Evolutionary conservation across 2,797 vertebrate species (phyloP).

Genomic region (Mormyrops attenuatus): DNA sequence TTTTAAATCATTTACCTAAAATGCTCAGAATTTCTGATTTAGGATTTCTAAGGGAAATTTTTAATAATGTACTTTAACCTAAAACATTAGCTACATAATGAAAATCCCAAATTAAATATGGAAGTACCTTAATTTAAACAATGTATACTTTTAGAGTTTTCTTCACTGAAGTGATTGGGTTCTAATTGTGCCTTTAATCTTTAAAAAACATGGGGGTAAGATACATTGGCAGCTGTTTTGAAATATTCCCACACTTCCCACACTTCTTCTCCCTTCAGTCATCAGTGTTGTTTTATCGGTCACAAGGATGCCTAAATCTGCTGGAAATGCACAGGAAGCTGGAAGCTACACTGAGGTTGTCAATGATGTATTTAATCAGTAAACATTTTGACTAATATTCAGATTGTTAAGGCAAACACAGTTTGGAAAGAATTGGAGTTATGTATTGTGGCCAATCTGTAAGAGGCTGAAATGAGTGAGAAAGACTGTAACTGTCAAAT

Average conservation of each 20-base stretch:
- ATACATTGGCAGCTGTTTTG: neutral
- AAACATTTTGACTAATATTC: neutral
- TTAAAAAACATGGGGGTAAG: neutral
- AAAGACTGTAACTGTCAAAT: neutral
- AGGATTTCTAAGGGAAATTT: neutral
- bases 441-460: neutral
- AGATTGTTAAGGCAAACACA: neutral
- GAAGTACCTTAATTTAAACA: neutral
- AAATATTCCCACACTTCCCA: neutral
- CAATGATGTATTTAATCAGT: neutral
- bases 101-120: neutral
- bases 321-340: neutral
- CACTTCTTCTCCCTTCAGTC: too few relatives aligned
- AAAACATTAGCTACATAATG: neutral
- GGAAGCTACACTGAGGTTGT: neutral
- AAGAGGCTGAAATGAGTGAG: neutral
- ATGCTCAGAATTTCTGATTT: neutral
- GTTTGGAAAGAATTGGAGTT: neutral
- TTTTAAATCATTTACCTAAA: neutral
- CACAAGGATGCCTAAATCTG: neutral
- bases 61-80: neutral
- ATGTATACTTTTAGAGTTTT: neutral
- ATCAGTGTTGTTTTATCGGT: neutral
- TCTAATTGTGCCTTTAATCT: neutral
- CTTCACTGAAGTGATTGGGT: neutral